Conservation (phyloP, 1,140 invertebrate species). For the Hyles vespertilio region DNA sequence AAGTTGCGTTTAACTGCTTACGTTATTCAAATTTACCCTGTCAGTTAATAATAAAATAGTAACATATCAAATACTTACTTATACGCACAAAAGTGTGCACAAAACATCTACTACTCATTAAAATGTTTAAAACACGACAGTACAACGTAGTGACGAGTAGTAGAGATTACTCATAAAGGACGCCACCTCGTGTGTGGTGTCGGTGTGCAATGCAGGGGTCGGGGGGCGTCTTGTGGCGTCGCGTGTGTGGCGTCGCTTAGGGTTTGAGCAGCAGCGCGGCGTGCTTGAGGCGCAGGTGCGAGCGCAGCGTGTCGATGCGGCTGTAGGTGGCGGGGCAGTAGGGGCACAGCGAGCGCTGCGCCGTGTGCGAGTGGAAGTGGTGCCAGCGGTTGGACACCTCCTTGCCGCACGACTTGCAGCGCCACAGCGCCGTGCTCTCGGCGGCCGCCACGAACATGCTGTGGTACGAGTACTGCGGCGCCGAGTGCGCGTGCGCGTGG, state of each 20-base stretch:
- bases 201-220: conserved; percentile 36
- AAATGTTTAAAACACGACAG: conserved; percentile 47
- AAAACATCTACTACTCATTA: conserved; percentile 49
- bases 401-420: conserved; percentile 88
- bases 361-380: conserved; percentile 89
- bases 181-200: conserved; percentile 14
- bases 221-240: conserved; percentile 23
- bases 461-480: conserved; percentile 82
- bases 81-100: conserved; percentile 64
- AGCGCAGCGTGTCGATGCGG: conserved; percentile 87
- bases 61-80: conserved; percentile 50
- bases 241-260: conserved; percentile 27
- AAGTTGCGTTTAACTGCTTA: background rate
- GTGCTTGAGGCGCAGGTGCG: conserved; percentile 86
- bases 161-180: conserved; percentile 5
- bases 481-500: conserved; percentile 21
- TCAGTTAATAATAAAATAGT: conserved; percentile 41
- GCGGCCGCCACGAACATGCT: conserved; percentile 86
- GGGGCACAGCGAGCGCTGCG: conserved; percentile 86
- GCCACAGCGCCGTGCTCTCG: conserved; percentile 82
- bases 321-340: conserved; percentile 91
- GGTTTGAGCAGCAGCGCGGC: conserved; percentile 76
- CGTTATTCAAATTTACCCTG: conserved; percentile 56
- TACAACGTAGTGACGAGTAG: background rate
- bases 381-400: conserved; percentile 91